Evolutionary conservation across 2,888 invertebrate genomes (phyloP).

Genomic region (Acleris holmiana): DNA sequence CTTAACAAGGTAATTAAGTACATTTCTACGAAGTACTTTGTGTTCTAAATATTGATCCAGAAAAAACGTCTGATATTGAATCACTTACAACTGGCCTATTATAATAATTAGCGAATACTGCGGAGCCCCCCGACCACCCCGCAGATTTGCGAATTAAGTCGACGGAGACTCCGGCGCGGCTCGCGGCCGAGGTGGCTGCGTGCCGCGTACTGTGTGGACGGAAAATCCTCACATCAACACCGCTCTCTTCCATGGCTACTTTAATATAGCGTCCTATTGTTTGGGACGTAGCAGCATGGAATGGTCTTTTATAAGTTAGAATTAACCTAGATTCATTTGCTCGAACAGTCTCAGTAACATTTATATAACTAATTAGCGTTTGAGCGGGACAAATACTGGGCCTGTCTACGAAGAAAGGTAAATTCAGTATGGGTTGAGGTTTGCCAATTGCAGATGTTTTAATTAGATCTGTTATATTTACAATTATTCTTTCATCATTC

Average conservation of each 20-base stretch:
- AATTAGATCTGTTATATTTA: slow-evolving; percentile 9
- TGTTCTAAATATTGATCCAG: slow-evolving; percentile 8
- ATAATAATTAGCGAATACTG: slow-evolving; percentile 16
- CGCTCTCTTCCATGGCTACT: slow-evolving; percentile 13
- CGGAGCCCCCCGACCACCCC: slow-evolving; percentile 9
- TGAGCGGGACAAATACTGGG: slow-evolving; percentile 9
- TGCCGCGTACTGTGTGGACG: slow-evolving; percentile 17
- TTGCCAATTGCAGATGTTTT: slow-evolving; percentile 9
- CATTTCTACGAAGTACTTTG: no score
- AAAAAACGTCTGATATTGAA: background rate
- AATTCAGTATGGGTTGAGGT: slow-evolving; percentile 3
- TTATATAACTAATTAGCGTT: slow-evolving; percentile 1
- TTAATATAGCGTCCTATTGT: slow-evolving; percentile 8
- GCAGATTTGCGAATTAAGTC: slow-evolving; percentile 16
- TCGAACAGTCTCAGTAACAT: no score
- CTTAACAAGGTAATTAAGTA: no score
- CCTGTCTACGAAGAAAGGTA: slow-evolving; percentile 1
- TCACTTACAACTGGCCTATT: slow-evolving; percentile 8
- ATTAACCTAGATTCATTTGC: background rate
- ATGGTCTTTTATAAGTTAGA: slow-evolving; percentile 3
- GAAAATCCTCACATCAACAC: slow-evolving; percentile 9
- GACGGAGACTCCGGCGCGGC: slow-evolving; percentile 7
- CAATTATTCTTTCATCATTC: no score
- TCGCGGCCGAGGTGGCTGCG: slow-evolving; percentile 17
- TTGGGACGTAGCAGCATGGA: background rate